Conservation (phyloP, 2,888 invertebrate genomes). For the Dasysyrphus albostriatus region DNA sequence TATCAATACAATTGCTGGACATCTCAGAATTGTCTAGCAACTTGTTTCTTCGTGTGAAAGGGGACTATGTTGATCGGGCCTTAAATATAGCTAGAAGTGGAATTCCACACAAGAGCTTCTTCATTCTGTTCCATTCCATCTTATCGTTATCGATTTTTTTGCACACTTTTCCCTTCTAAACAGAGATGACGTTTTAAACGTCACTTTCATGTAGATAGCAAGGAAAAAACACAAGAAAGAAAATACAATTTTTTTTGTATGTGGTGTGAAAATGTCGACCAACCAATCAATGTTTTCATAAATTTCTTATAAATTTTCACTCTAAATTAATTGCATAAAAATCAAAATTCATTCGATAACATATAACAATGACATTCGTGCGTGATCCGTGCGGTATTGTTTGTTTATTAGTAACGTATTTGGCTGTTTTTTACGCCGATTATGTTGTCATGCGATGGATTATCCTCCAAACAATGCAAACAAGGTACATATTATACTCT, state of each 20-base stretch:
- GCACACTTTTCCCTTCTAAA: slow-evolving; percentile 22
- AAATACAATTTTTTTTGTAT: slow-evolving; percentile 62
- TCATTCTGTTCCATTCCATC: slow-evolving; percentile 24
- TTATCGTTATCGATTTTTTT: slow-evolving; percentile 54
- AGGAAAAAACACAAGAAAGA: slow-evolving; percentile 43
- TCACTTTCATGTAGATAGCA: slow-evolving; percentile 57
- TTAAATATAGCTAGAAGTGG: not conserved
- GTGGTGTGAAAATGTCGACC: slow-evolving; percentile 66
- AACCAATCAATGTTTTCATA: slow-evolving; percentile 71
- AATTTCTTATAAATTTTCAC: slow-evolving; percentile 54
- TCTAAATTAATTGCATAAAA: slow-evolving; percentile 41
- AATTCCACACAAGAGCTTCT: not conserved
- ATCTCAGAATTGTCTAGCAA: no score
- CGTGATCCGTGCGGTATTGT: slow-evolving; percentile 93
- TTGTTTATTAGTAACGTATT: slow-evolving; percentile 91
- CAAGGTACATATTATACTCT: slow-evolving; percentile 86
- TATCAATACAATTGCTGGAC: no score
- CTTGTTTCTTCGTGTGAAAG: not conserved
- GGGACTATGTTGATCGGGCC: not conserved
- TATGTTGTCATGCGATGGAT: slow-evolving; percentile 94
- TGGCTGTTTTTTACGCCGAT: slow-evolving; percentile 93
- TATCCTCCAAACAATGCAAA: slow-evolving; percentile 91
- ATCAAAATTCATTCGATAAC: slow-evolving; percentile 63
- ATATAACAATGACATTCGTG: slow-evolving; percentile 86
- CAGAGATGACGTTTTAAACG: slow-evolving; percentile 71